phyloP scores from a whole-genome alignment of 2,888 invertebrate species.

The Dascillus cervinus region DNA sequence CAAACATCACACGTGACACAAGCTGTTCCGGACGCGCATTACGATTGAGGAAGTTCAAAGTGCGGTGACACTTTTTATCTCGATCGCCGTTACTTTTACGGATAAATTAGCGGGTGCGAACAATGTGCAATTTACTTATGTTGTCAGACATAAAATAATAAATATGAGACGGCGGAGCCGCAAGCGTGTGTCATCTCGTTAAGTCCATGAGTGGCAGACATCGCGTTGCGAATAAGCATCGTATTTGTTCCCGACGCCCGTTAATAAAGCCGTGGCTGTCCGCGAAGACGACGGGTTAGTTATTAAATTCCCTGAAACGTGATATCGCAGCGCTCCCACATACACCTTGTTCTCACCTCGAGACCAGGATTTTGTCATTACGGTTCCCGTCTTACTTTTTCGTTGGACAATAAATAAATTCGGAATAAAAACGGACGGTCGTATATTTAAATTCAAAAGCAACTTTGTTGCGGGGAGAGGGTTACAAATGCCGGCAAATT shows the following conservation, averaged over 20 bases:
- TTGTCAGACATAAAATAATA: slow-evolving; percentile 11
- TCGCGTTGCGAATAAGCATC: slow-evolving; percentile 13
- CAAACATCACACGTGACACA: no score
- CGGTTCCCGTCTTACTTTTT: slow-evolving; percentile 7
- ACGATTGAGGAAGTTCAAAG: slow-evolving; percentile 20
- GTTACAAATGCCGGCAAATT: slow-evolving; percentile 17
- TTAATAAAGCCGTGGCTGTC: slow-evolving; percentile 23
- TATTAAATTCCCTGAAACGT: slow-evolving; percentile 23
- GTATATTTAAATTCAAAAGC: slow-evolving; percentile 16
- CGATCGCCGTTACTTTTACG: no score
- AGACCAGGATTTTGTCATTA: slow-evolving; percentile 16
- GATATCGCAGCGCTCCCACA: slow-evolving; percentile 14
- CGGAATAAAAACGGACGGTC: no score
- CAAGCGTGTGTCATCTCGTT: slow-evolving; percentile 15
- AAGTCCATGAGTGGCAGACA: slow-evolving; percentile 13
- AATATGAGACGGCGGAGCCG: slow-evolving; percentile 12
- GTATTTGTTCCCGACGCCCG: slow-evolving; percentile 17
- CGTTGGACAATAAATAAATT: no score
- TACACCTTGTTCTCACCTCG: slow-evolving; percentile 15
- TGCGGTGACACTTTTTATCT: no score
- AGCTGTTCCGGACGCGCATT: no score
- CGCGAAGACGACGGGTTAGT: slow-evolving; percentile 20
- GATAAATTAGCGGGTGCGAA: no score
- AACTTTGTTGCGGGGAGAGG: slow-evolving; percentile 13
- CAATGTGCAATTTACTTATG: slow-evolving; percentile 9